phyloP scores from a whole-genome alignment of 2,888 invertebrate species.

The Zhuqinia jingwanae region DNA sequence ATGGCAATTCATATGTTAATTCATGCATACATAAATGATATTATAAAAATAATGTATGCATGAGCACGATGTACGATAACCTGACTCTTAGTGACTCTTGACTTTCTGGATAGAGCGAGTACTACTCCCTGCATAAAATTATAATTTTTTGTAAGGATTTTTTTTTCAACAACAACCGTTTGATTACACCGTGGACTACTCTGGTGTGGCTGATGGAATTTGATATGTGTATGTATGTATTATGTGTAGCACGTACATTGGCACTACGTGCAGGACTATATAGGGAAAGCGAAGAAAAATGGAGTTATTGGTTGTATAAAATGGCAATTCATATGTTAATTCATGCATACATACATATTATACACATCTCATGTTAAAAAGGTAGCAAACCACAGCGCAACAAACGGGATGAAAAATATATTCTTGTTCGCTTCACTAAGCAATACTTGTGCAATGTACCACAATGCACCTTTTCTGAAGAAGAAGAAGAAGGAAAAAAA shows the following conservation, averaged over 20 bases:
- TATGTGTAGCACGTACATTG: too few relatives aligned
- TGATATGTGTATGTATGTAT: neutral
- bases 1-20: constrained; percentile 42
- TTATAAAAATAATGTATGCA: neutral
- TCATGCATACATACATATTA: constrained; percentile 26
- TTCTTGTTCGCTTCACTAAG: constrained; percentile 3
- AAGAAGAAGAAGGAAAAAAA: too few relatives aligned
- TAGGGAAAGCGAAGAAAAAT: neutral
- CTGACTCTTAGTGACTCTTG: too few relatives aligned
- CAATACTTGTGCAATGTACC: neutral
- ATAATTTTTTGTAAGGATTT: neutral
- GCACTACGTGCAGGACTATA: neutral
- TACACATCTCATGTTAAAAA: neutral
- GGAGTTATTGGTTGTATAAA: constrained; percentile 43
- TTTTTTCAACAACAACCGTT: constrained; percentile 12
- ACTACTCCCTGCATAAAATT: neutral
- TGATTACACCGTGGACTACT: neutral
- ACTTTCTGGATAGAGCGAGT: constrained; percentile 3
- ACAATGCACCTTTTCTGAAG: neutral
- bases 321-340: constrained; percentile 42
- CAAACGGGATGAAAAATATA: constrained; percentile 6
- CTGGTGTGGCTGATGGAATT: neutral
- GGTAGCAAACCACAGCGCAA: neutral
- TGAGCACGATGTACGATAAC: too few relatives aligned
- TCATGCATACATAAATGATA: constrained; percentile 11